Evolutionary conservation across 1,140 invertebrate genomes (phyloP), one percentile per base, ranked within the genome.

Genomic region (Eubasilissa regina): DNA sequence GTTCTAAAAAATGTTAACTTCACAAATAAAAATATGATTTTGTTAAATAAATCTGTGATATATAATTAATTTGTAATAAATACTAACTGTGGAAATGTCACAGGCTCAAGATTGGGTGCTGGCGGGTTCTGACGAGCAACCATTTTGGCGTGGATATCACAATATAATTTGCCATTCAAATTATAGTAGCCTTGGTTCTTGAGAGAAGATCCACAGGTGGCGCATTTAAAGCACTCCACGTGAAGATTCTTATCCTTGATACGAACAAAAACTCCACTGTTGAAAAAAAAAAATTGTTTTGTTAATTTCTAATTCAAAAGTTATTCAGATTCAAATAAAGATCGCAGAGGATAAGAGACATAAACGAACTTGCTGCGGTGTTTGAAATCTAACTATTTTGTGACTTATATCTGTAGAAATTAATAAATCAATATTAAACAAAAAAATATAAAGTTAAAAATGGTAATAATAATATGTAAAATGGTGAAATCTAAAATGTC

Each of bases 161-260:
- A 99, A 87, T 98, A 99, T 70, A 99, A 90, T 90, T 98, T 98
- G 85, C 96, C 96, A 87, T 97, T 97, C 85, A 98, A 94, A 86
- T 97, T 97, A 91, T 97, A 98, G 87, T 98, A 98, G 62, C 97
- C 97, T 86, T 97, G 95, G 90, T 99, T 98, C 89, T 98, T 99
- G 79, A 99, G 89, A 11, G 97, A 97, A 44, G 95, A 93, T 80
- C 97, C 97, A 87, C 97, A 99, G 53, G 97, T 98, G 58, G 96
- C 93, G 88, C 97, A 99, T 87, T 97, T 97, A 92, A 99, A 98
- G 88, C 97, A 99, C 85, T 98, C 97, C 66, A 98, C 96, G 90
- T 99, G 97, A 76, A 98, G 90, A 85, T 97, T 97, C 88, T 97
- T 97, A 83, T 98, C 97, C 92, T 97, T 97, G 87, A 98, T 97